Evolutionary conservation across 2,888 invertebrate species (phyloP).

Genomic region (Osmoderma eremita): DNA sequence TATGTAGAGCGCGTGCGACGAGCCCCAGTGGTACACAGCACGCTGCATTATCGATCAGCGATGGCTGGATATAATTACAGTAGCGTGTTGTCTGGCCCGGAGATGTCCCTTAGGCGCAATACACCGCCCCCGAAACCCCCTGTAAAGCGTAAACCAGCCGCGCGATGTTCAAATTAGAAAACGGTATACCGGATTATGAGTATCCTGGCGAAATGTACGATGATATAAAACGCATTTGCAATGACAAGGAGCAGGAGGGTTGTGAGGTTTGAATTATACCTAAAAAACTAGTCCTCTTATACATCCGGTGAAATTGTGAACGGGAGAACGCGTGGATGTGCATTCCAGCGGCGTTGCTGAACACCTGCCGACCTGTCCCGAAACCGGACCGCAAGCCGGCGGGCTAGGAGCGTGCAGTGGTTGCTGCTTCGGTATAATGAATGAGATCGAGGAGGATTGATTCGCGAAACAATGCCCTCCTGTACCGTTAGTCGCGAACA

Average conservation of each 20-base stretch:
- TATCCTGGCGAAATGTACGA: no score
- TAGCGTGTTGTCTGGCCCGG: conserved; percentile 14
- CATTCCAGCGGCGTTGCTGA: conserved; percentile 11
- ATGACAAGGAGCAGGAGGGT: no score
- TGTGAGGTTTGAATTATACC: no score
- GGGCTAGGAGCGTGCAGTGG: neutral
- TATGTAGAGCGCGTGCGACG: neutral
- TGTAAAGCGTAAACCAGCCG: no score
- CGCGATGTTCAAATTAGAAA: no score
- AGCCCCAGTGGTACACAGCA: neutral
- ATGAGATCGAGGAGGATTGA: conserved; percentile 31
- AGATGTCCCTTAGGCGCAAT: neutral
- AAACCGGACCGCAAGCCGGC: conserved; percentile 6
- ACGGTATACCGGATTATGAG: no score
- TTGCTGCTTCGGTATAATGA: conserved; percentile 22
- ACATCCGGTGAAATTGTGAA: conserved; percentile 31
- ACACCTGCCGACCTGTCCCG: conserved; percentile 19
- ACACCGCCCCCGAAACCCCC: no score
- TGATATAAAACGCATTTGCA: no score
- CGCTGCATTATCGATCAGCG: conserved; percentile 24
- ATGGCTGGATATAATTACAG: conserved; percentile 15
- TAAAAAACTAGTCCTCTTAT: conserved; percentile 19
- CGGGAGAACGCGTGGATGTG: conserved; percentile 10
- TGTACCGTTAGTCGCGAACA: conserved; percentile 33
- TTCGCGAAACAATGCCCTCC: conserved; percentile 29